phyloP scores from a whole-genome alignment of 2,888 invertebrate species.

The Heliothis peltigera region DNA sequence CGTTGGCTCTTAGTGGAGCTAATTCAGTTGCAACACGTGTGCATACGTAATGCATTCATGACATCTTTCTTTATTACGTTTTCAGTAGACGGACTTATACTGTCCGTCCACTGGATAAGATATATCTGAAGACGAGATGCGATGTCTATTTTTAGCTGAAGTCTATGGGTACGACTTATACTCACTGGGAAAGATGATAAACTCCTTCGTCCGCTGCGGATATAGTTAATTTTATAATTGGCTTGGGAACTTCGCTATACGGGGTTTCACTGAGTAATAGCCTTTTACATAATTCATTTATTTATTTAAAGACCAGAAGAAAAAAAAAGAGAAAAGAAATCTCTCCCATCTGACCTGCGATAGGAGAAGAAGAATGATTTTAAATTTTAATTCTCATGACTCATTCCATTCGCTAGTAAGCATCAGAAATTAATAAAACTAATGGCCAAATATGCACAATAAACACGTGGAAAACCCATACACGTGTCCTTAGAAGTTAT shows the following conservation, averaged over 20 bases:
- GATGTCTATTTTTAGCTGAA: not conserved
- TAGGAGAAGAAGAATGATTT: too few relatives aligned
- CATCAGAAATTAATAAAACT: not conserved
- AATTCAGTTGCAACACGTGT: slow-evolving; percentile 38
- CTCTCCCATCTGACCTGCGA: too few relatives aligned
- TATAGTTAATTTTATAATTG: slow-evolving; percentile 8
- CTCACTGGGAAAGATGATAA: not conserved
- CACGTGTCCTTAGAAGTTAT: slow-evolving; percentile 39
- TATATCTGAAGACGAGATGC: not conserved
- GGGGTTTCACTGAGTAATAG: not conserved
- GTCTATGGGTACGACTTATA: not conserved
- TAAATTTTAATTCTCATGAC: too few relatives aligned
- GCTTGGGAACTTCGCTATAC: not conserved
- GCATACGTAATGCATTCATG: slow-evolving; percentile 14
- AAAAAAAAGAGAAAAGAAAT: too few relatives aligned
- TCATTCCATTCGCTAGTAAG: too few relatives aligned
- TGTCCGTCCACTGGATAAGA: not conserved
- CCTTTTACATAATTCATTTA: not conserved
- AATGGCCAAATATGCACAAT: slow-evolving; percentile 22
- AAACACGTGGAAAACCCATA: slow-evolving; percentile 31
- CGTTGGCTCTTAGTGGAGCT: slow-evolving; percentile 9
- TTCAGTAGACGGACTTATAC: not conserved
- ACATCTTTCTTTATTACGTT: slow-evolving; percentile 11
- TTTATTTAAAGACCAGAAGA: too few relatives aligned
- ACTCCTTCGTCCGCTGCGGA: not conserved